A percentile compares a stretch with the other conserved stretches of the same genome.
Evolutionary conservation across 2,888 invertebrate species (phyloP).

Genomic region (Lapara coniferarum): DNA sequence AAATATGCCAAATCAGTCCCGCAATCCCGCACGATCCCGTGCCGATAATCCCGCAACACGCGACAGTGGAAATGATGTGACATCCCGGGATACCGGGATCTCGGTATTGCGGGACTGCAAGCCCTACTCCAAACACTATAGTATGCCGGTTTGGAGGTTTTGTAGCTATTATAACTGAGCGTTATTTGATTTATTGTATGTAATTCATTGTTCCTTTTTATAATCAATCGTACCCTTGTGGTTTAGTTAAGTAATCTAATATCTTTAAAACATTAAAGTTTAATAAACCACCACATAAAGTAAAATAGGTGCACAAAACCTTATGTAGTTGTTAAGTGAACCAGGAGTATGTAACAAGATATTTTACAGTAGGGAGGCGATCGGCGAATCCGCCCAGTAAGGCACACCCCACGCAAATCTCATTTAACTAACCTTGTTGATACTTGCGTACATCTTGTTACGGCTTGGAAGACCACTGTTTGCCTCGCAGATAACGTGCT

Average conservation of each 20-base stretch:
- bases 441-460: slow-evolving; percentile 19
- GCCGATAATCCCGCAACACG: too few relatives aligned
- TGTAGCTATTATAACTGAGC: too few relatives aligned
- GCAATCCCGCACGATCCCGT: too few relatives aligned
- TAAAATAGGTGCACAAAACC: neutral
- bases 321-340: slow-evolving; percentile 24
- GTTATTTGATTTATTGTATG: too few relatives aligned
- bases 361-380: slow-evolving; percentile 23
- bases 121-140: too few relatives aligned
- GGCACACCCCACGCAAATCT: slow-evolving; percentile 38
- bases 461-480: neutral
- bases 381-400: slow-evolving; percentile 38
- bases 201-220: too few relatives aligned
- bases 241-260: neutral
- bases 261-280: neutral
- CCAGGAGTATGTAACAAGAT: slow-evolving; percentile 34
- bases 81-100: too few relatives aligned
- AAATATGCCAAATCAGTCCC: too few relatives aligned
- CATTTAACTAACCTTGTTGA: slow-evolving; percentile 32
- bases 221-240: neutral
- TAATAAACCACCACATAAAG: neutral
- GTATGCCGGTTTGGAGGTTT: too few relatives aligned
- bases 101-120: too few relatives aligned
- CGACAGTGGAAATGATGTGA: too few relatives aligned
- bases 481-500: neutral